Evolutionary conservation across 2,113 vertebrate genomes (phyloP).

Genomic region (Spermophilus dauricus): DNA sequence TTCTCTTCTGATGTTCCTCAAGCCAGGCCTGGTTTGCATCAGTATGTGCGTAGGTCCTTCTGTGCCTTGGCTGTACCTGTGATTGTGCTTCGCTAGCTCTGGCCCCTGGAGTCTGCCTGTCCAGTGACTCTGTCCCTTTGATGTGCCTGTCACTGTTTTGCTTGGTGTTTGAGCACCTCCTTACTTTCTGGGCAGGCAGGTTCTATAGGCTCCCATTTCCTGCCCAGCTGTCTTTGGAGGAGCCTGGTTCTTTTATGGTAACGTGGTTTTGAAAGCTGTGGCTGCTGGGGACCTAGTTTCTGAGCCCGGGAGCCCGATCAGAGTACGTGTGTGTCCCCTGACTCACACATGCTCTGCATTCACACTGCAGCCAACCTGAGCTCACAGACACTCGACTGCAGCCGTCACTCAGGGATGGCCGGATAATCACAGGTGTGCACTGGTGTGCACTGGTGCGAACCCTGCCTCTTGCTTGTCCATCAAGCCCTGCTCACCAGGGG

Average conservation of each 20-base stretch:
- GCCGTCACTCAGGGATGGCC: rapidly evolving
- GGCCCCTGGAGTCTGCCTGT: rapidly evolving
- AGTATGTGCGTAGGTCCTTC: rapidly evolving
- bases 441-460: background rate
- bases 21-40: rapidly evolving
- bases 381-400: no score
- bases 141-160: rapidly evolving
- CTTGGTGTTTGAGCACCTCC: background rate
- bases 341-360: background rate
- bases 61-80: background rate
- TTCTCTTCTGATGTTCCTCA: rapidly evolving
- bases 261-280: background rate
- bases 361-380: rapidly evolving
- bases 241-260: background rate
- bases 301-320: no score
- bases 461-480: rapidly evolving
- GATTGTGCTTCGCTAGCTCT: rapidly evolving
- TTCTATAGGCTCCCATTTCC: background rate
- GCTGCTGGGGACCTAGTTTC: background rate
- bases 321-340: no score
- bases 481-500: background rate
- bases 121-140: background rate
- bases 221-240: background rate
- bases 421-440: no score
- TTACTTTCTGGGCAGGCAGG: rapidly evolving